These are phyloP conservation scores for Pseudorectes ferrugineus DNA, from an alignment of 2,113 vertebrate genomes.

Conservation along the genomic window DNA sequence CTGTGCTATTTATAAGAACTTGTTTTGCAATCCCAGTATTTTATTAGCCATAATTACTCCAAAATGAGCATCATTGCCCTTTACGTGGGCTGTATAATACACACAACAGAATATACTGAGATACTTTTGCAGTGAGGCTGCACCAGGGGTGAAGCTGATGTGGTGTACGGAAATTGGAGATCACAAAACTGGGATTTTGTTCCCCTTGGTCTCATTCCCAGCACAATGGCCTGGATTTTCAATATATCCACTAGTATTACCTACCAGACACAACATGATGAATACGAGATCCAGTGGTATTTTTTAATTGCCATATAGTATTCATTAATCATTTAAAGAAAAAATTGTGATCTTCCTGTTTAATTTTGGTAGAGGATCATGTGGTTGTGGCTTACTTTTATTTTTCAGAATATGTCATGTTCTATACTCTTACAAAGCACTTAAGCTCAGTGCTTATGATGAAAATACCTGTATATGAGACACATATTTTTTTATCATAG, in stretches of 20 bases:
- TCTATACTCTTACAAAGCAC: neutral
- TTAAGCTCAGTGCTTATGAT: neutral
- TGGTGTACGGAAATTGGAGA: neutral
- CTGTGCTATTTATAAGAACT: neutral
- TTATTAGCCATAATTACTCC: constrained; percentile 18
- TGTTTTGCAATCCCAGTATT: neutral
- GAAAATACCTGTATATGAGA: neutral
- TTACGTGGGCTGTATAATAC: neutral
- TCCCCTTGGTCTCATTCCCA: neutral
- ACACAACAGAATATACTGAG: neutral
- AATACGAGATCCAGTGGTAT: neutral
- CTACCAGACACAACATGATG: neutral
- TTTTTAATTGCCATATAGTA: neutral
- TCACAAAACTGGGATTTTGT: neutral
- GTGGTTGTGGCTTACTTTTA: neutral
- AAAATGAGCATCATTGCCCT: neutral
- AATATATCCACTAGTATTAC: neutral
- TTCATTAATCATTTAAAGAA: neutral
- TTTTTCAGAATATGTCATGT: neutral
- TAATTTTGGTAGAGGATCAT: neutral
- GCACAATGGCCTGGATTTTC: neutral
- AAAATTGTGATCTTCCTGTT: neutral
- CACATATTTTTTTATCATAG: neutral
- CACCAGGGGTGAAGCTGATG: neutral
- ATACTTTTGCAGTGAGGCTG: neutral